Evolutionary conservation across 1,140 invertebrate genomes (phyloP).

Genomic region (Augochlora pura): DNA sequence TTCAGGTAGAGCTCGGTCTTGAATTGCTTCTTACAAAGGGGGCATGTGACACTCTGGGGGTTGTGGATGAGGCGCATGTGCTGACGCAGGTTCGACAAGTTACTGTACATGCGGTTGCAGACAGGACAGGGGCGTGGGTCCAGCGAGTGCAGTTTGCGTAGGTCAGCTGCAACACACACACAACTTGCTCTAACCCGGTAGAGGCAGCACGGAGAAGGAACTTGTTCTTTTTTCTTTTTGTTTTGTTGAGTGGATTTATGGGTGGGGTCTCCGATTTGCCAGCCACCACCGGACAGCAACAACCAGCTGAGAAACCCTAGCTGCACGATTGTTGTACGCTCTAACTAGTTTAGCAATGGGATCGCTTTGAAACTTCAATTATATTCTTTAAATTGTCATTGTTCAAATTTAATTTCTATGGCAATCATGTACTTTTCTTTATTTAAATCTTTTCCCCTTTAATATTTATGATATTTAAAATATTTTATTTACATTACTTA

Average conservation of each 20-base stretch:
- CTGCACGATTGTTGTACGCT: slow-evolving; percentile 58
- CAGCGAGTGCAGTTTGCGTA: slow-evolving; percentile 84
- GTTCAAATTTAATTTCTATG: background rate
- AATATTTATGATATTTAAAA: background rate
- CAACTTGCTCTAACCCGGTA: slow-evolving; percentile 81
- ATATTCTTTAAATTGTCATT: background rate
- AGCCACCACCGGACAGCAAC: slow-evolving; percentile 81
- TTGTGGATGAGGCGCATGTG: slow-evolving; percentile 90
- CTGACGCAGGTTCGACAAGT: slow-evolving; percentile 89
- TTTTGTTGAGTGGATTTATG: slow-evolving; percentile 41
- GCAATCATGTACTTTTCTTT: background rate
- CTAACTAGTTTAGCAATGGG: slow-evolving; percentile 43
- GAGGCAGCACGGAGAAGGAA: slow-evolving; percentile 79
- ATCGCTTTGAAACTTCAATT: background rate
- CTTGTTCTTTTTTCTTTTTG: slow-evolving; percentile 60
- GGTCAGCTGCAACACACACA: slow-evolving; percentile 82
- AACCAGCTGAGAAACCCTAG: slow-evolving; percentile 79
- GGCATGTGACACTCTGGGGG: slow-evolving; percentile 87
- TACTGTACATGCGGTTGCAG: slow-evolving; percentile 90
- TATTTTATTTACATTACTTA: background rate
- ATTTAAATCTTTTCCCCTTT: no score
- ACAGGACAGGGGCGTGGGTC: slow-evolving; percentile 86
- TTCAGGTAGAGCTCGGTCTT: slow-evolving; percentile 89
- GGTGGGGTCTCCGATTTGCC: slow-evolving; percentile 61
- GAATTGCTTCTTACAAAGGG: slow-evolving; percentile 87